Percentiles rank a stretch among this genome's conserved stretches.
Evolutionary conservation across 1,140 invertebrate genomes (phyloP).

Genomic region (Eumaeus atala): DNA sequence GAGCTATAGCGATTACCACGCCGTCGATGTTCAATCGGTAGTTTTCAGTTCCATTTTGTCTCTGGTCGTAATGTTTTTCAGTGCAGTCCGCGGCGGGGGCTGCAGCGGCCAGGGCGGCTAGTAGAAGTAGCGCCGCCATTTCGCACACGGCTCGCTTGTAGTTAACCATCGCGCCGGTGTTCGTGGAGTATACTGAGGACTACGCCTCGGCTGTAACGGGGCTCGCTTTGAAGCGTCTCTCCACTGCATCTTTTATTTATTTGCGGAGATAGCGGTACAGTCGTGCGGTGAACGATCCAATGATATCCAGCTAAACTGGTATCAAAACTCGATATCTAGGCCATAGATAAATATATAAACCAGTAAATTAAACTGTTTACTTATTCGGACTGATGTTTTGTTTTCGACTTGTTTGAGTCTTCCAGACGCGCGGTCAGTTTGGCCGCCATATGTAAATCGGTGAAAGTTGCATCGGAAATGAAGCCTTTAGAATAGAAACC

Average conservation of each 20-base stretch:
- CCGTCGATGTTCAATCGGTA: constrained; percentile 79
- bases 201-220: constrained; percentile 31
- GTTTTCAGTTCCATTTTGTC: constrained; percentile 83
- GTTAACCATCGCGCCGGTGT: constrained; percentile 61
- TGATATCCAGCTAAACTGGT: constrained; percentile 54
- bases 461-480: background rate
- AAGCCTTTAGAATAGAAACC: constrained; percentile 4
- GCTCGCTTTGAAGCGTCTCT: constrained; percentile 53
- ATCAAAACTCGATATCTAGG: constrained; percentile 44
- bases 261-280: constrained; percentile 68
- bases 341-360: constrained; percentile 25
- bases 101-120: constrained; percentile 26
- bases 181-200: constrained; percentile 46
- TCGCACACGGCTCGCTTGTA: constrained; percentile 63
- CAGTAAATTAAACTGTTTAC: background rate
- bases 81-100: constrained; percentile 39
- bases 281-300: constrained; percentile 37
- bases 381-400: background rate
- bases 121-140: constrained; percentile 36
- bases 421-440: constrained; percentile 1
- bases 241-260: constrained; percentile 71
- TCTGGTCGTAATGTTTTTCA: constrained; percentile 76
- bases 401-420: constrained; percentile 8
- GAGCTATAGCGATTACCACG: constrained; percentile 78
- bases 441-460: constrained; percentile 3